phyloP scores from a whole-genome alignment of 2,888 invertebrate species.

The Thereva nobilitata region DNA sequence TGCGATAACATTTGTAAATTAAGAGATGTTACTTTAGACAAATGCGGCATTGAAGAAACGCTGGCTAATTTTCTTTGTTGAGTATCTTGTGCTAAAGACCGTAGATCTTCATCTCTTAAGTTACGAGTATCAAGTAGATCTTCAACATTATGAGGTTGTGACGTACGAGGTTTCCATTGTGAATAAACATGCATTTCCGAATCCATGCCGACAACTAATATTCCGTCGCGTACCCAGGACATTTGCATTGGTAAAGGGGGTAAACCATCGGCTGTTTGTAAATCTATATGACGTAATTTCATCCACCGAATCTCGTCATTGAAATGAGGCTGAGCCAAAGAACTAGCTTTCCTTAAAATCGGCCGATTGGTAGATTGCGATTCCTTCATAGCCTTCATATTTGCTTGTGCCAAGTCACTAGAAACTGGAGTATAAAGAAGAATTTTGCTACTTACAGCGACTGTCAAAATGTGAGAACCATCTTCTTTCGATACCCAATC shows the following conservation, averaged over 20 bases:
- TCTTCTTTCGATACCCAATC: conserved; percentile 99
- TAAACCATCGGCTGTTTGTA: conserved; percentile 92
- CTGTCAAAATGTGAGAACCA: conserved; percentile 95
- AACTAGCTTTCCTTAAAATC: conserved; percentile 86
- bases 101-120: conserved; percentile 70
- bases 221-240: conserved; percentile 98
- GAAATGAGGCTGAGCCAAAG: conserved; percentile 84
- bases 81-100: conserved; percentile 68
- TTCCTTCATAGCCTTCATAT: conserved; percentile 89
- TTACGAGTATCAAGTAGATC: conserved; percentile 75
- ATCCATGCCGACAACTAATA: conserved; percentile 98
- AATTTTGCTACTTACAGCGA: conserved; percentile 92
- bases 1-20: conserved; percentile 78
- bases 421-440: conserved; percentile 92
- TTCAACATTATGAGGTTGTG: conserved; percentile 62
- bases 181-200: conserved; percentile 99
- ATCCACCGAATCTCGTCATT: conserved; percentile 96
- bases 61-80: conserved; percentile 70
- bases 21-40: conserved; percentile 82
- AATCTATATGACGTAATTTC: conserved; percentile 86
- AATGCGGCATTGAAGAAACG: conserved; percentile 77
- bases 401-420: conserved; percentile 92
- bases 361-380: conserved; percentile 82
- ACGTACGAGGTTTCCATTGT: conserved; percentile 82
- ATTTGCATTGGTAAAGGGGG: conserved; percentile 98